Evolutionary conservation across 1,140 invertebrate genomes (phyloP).

Genomic region (Cyphomyrmex costatus): DNA sequence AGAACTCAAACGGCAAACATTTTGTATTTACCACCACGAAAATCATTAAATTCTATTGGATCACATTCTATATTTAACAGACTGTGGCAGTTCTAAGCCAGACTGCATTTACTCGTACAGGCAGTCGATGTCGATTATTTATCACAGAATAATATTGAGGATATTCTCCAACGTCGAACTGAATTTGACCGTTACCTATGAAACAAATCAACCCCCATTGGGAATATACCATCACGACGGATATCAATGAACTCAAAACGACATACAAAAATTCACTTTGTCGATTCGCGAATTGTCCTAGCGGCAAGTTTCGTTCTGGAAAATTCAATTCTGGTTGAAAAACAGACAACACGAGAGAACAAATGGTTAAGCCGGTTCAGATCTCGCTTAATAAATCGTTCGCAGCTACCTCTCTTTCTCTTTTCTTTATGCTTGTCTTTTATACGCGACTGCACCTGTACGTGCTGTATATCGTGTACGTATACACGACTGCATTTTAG

Average conservation of each 20-base stretch:
- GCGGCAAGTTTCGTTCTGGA: slow-evolving; percentile 52
- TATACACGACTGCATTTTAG: slow-evolving; percentile 31
- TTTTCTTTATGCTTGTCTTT: background rate
- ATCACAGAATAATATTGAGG: slow-evolving; percentile 44
- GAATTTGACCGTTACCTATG: slow-evolving; percentile 20
- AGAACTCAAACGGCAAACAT: slow-evolving; percentile 14
- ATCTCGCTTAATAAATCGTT: slow-evolving; percentile 77
- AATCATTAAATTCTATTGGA: slow-evolving; percentile 35
- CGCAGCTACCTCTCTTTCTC: slow-evolving; percentile 10
- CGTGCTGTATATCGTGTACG: background rate
- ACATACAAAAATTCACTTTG: slow-evolving; percentile 58
- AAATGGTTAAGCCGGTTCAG: slow-evolving; percentile 74
- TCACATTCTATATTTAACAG: slow-evolving; percentile 8
- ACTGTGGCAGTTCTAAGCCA: slow-evolving; percentile 45
- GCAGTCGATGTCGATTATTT: slow-evolving; percentile 46
- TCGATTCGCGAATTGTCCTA: slow-evolving; percentile 9
- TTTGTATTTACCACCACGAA: slow-evolving; percentile 15
- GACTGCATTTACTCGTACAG: slow-evolving; percentile 19
- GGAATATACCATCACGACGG: slow-evolving; percentile 10
- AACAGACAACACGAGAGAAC: slow-evolving; percentile 67
- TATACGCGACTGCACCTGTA: slow-evolving; percentile 23
- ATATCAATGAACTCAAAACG: slow-evolving; percentile 41
- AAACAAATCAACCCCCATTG: slow-evolving; percentile 16
- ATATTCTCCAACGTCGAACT: slow-evolving; percentile 18
- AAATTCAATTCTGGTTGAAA: slow-evolving; percentile 74